Percentiles rank a stretch among this genome's conserved stretches.
phyloP scores from a whole-genome alignment of 2,113 vertebrate genomes.

The Corynorhinus townsendii region DNA sequence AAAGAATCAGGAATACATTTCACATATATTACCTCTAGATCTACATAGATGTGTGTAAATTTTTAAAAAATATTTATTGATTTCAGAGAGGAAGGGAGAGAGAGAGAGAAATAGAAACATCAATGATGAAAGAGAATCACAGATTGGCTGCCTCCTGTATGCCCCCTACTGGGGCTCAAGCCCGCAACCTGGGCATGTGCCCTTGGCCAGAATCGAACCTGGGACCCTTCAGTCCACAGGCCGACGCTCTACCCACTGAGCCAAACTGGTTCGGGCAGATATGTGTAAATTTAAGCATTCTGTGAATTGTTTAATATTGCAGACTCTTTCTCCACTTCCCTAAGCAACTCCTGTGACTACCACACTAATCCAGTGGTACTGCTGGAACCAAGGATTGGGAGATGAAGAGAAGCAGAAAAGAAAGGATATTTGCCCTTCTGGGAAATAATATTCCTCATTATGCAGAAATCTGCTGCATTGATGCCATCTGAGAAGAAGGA shows the following conservation, averaged over 20 bases:
- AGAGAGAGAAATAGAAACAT: too few relatives aligned
- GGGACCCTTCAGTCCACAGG: too few relatives aligned
- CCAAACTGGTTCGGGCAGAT: background rate
- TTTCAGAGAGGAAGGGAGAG: too few relatives aligned
- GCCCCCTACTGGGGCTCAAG: too few relatives aligned
- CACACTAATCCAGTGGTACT: background rate
- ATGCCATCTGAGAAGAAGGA: background rate
- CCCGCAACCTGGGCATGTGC: too few relatives aligned
- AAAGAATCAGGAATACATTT: background rate
- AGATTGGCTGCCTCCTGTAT: too few relatives aligned
- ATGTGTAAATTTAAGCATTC: background rate
- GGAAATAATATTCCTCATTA: background rate
- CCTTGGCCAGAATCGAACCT: too few relatives aligned
- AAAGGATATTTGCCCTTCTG: background rate
- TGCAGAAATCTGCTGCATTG: background rate
- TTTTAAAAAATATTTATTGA: background rate
- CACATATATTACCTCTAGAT: background rate
- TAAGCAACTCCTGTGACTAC: background rate
- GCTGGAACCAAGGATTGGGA: background rate
- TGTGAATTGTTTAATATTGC: background rate
- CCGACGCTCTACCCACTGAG: too few relatives aligned
- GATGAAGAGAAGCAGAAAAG: background rate
- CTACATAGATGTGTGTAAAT: background rate
- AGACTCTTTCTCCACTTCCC: background rate
- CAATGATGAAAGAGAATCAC: too few relatives aligned